Base-by-base conservation (phyloP, 2,888 invertebrate genomes). In the Ophion obscuratus region DNA sequence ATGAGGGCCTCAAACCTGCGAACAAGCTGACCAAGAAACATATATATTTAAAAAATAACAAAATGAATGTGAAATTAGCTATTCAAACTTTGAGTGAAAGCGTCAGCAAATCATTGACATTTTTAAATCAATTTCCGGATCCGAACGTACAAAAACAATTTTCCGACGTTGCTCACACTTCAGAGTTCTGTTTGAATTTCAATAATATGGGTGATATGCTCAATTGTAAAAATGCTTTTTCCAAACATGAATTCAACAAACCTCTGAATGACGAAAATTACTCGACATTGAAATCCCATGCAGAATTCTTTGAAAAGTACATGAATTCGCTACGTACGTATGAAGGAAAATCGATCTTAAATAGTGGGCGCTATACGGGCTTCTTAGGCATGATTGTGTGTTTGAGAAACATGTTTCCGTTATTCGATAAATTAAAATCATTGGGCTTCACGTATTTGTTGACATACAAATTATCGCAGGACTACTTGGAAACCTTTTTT, bases 401-500 rank as follows among this genome's bases (percentile, higher is more conserved):
- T 77, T 40, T 86, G 66, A 81, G 81, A 75, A 84, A 84, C 61
- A 84, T 86, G 36, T 84, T 86, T 77, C 66, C 77, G 31, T 67
- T 84, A 27, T 83, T 68, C 59, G 80, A 83, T 27, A 27, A 83
- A 70, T 75, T 80, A 44, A 80, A 79, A 40, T 20, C 24, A 20
- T 31, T 73, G 40, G 81, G 71, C 57, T 57, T 84, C 53, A 64
- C 24, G 47, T 84, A 78, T 68, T 78, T 87, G 44, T 61, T 87
- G 57, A 81, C 87, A 40, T 87, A 78, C 40, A 87, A 84, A 66
- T 73, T 84, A 59, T 87, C 79, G 11, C 82, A 84, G 31, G 87
- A 88, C 57, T 84, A 82, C 74, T 27, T 86, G 44, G 87, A 87
- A 87, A 87, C 84, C 9, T 87, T 87, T 75, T 88, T 88, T 76